These are phyloP conservation scores for Amiota communis DNA, from an alignment of 2,888 invertebrate species.

Conservation along the genomic window DNA sequence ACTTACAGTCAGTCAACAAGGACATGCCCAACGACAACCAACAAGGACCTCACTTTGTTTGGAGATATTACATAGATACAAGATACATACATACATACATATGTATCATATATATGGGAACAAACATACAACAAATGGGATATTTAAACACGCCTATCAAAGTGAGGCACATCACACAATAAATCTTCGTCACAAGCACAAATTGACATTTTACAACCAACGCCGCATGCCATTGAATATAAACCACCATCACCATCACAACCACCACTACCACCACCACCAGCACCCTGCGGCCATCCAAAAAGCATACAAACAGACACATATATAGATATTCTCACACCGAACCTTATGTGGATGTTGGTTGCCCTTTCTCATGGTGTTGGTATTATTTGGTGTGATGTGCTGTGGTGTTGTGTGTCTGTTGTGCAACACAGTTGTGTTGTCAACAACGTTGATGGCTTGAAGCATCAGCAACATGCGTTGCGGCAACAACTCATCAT, in stretches of 20 bases:
- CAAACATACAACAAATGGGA: constrained; percentile 32
- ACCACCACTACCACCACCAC: constrained; percentile 32
- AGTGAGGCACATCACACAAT: constrained; percentile 48
- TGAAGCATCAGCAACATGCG: constrained; percentile 63
- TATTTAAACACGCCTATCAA: constrained; percentile 57
- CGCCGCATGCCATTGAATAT: constrained; percentile 49
- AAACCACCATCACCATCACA: constrained; percentile 43
- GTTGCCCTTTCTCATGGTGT: constrained; percentile 32
- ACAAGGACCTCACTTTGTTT: too few species aligned
- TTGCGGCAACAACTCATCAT: constrained; percentile 57
- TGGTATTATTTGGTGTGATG: constrained; percentile 40
- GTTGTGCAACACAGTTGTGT: constrained; percentile 54
- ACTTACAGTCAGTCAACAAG: too few species aligned
- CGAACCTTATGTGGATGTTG: constrained; percentile 31
- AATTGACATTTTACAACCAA: constrained; percentile 65
- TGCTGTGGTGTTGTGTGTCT: constrained; percentile 37
- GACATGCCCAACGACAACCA: too few species aligned
- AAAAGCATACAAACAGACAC: background rate
- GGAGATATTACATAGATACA: background rate
- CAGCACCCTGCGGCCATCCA: background rate
- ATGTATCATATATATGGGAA: too few species aligned
- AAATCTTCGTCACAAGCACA: constrained; percentile 62
- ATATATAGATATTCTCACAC: too few species aligned
- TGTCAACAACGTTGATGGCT: constrained; percentile 63
- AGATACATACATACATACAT: background rate